Conservation (phyloP, 2,113 vertebrate genomes). For the Struthidea cinerea region DNA sequence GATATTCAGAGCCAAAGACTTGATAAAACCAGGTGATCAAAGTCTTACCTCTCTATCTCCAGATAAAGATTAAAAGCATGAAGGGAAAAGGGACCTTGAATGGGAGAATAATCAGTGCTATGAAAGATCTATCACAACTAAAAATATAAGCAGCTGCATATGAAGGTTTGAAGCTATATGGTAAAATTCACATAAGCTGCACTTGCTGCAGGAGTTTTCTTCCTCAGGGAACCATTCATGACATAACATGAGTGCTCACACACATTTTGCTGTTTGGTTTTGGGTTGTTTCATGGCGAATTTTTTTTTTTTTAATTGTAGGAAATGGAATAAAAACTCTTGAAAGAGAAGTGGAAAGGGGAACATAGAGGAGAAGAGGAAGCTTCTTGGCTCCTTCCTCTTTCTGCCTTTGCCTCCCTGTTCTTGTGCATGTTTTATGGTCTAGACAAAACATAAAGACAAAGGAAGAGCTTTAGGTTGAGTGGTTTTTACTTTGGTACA, state of each 20-base stretch:
- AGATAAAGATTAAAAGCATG: not conserved
- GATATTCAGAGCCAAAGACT: not conserved
- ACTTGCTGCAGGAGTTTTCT: not conserved
- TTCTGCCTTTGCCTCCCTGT: not conserved
- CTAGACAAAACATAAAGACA: not conserved
- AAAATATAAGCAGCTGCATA: not conserved
- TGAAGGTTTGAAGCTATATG: not conserved
- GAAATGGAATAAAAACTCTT: not conserved
- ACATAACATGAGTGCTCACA: not conserved
- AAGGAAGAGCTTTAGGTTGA: not conserved
- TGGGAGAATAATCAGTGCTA: not conserved
- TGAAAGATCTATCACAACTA: not conserved
- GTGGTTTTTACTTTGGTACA: not conserved
- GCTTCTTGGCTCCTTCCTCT: not conserved
- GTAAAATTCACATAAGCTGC: not conserved
- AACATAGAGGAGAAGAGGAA: not conserved
- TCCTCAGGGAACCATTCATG: not conserved
- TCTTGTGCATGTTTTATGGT: not conserved
- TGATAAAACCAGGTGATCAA: not conserved
- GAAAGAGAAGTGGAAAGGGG: not conserved
- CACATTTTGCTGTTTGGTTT: not conserved
- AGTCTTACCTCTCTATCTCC: not conserved
- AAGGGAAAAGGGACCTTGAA: not conserved
- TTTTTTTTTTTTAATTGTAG: not conserved
- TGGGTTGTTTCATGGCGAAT: too few species aligned